phyloP scores from a whole-genome alignment of 2,888 invertebrate species.

The Pachydiplax longipennis region DNA sequence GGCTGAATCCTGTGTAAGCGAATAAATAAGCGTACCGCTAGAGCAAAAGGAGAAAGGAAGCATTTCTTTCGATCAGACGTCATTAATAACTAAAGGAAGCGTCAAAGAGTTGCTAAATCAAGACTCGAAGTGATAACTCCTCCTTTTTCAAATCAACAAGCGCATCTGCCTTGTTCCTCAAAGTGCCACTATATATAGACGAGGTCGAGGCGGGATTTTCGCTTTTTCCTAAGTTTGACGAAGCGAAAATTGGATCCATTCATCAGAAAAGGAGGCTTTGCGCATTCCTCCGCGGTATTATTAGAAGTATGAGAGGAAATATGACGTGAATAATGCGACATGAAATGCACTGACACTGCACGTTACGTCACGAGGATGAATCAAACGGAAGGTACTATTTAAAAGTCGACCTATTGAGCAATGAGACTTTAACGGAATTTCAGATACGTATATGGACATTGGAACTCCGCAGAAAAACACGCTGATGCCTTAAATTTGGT shows the following conservation, averaged over 20 bases:
- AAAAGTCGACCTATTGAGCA: no score
- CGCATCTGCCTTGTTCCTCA: conserved; percentile 6
- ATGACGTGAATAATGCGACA: background rate
- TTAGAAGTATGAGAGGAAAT: background rate
- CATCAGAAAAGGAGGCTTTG: background rate
- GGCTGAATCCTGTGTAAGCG: no score
- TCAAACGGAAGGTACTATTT: no score
- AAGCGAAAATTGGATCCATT: background rate
- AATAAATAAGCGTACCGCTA: no score
- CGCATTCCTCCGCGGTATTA: background rate
- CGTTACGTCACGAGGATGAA: background rate
- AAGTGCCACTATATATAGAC: conserved; percentile 9
- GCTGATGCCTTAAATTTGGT: no score
- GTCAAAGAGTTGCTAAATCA: background rate
- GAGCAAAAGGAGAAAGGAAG: no score
- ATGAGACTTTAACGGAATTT: no score
- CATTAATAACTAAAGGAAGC: conserved; percentile 11
- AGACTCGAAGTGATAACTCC: background rate
- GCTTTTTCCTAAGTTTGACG: background rate
- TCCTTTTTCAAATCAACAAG: conserved; percentile 13
- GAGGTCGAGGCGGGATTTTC: background rate
- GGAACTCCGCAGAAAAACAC: no score
- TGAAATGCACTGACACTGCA: background rate
- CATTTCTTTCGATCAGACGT: background rate
- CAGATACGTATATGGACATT: no score